Evolutionary conservation across 2,113 vertebrate genomes (phyloP).

Genomic region (Podarcis raffonei): DNA sequence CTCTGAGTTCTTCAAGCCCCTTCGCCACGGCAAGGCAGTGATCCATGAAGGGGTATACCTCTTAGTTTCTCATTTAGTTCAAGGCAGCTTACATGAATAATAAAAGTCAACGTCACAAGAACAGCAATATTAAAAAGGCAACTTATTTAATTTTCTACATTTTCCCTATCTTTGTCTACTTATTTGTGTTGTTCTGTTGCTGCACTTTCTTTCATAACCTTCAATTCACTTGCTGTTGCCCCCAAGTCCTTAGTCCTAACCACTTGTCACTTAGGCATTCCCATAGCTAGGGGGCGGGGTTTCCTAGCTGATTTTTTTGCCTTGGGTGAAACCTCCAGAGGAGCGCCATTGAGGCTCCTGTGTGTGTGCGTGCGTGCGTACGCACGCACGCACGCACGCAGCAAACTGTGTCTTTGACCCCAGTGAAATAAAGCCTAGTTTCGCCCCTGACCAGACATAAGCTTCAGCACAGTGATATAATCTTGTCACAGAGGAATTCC

Average conservation of each 20-base stretch:
- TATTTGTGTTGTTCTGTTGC: background rate
- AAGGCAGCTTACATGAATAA: background rate
- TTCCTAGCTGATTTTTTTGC: too few relatives aligned
- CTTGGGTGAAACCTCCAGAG: too few relatives aligned
- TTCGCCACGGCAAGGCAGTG: too few relatives aligned
- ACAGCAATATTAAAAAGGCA: background rate
- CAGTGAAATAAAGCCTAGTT: too few relatives aligned
- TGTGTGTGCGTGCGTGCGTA: too few relatives aligned
- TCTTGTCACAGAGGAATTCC: background rate
- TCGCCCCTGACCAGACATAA: background rate
- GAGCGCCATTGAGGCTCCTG: too few relatives aligned
- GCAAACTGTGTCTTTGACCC: too few relatives aligned
- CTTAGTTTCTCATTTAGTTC: background rate
- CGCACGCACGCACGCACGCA: fast-evolving
- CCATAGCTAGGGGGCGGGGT: too few relatives aligned
- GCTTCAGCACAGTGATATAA: background rate
- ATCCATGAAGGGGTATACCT: too few relatives aligned
- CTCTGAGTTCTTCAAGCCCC: too few relatives aligned
- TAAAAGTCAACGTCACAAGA: background rate
- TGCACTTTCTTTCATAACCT: background rate
- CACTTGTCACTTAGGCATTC: too few relatives aligned
- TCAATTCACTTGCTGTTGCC: background rate
- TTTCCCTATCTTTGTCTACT: background rate
- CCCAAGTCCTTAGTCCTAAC: background rate
- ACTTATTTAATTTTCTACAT: background rate